Evolutionary conservation across 2,888 invertebrate species (phyloP).

Genomic region (Leuctra nigra): DNA sequence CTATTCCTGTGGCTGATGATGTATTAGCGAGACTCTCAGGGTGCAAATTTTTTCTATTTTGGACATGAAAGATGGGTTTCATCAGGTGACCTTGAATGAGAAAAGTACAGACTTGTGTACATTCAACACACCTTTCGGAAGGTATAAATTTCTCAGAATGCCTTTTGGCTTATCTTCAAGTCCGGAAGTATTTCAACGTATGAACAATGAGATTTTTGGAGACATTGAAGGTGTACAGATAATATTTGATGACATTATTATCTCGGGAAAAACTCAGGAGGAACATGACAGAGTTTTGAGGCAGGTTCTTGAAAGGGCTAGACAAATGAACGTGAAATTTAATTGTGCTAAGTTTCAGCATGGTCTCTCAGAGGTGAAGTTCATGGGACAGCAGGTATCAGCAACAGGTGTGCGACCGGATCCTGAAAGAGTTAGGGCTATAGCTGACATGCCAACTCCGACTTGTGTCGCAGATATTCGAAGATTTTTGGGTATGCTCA

Average conservation of each 20-base stretch:
- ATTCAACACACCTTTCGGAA: conserved; percentile 21
- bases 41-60: conserved; percentile 13
- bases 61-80: conserved; percentile 24
- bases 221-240: conserved; percentile 22
- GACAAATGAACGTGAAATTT: conserved; percentile 5
- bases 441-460: neutral
- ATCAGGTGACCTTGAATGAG: conserved; percentile 20
- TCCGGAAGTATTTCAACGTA: conserved; percentile 25
- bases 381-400: conserved; percentile 9
- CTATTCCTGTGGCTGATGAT: neutral
- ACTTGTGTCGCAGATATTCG: conserved; percentile 2
- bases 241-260: conserved; percentile 25
- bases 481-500: conserved; percentile 19
- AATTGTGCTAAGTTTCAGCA: conserved; percentile 17
- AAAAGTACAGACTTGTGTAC: conserved; percentile 18
- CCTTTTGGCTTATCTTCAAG: conserved; percentile 21
- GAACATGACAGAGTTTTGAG: conserved; percentile 25
- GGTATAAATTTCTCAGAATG: conserved; percentile 21
- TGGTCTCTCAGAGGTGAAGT: neutral
- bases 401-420: neutral
- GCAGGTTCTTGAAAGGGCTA: conserved; percentile 8
- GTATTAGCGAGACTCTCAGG: neutral
- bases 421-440: conserved; percentile 1
- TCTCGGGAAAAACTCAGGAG: conserved; percentile 19
- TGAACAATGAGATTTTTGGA: conserved; percentile 24